Conservation (phyloP, 2,888 invertebrate genomes). For the Xestia c-nigrum region DNA sequence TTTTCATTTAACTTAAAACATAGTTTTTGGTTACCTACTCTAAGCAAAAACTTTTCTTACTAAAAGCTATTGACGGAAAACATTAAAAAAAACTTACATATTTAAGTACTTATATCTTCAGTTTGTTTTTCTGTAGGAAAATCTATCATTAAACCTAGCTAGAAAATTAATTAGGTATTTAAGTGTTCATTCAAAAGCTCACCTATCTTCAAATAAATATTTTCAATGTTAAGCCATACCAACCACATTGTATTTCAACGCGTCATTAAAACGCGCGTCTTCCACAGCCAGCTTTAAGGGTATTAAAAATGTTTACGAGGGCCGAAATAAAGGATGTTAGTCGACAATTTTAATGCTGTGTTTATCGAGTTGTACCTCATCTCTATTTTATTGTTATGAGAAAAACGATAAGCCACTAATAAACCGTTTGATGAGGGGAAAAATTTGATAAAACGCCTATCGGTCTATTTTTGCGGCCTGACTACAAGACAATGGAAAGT, state of each 20-base stretch:
- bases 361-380: constrained; percentile 80
- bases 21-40: not conserved
- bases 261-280: constrained; percentile 43
- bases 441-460: constrained; percentile 54
- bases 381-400: constrained; percentile 77
- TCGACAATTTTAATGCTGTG: constrained; percentile 77
- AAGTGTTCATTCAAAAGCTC: not conserved
- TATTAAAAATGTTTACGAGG: constrained; percentile 83
- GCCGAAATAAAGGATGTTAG: constrained; percentile 81
- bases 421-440: constrained; percentile 72
- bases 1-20: not conserved
- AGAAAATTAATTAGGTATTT: too few species aligned
- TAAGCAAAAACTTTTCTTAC: not conserved
- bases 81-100: too few species aligned
- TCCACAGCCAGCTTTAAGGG: constrained; percentile 72
- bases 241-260: not conserved
- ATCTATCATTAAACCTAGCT: not conserved
- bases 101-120: not conserved
- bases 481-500: constrained; percentile 27
- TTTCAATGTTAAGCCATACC: not conserved
- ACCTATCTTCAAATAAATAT: not conserved
- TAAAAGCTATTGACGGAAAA: not conserved
- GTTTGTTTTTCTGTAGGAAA: not conserved
- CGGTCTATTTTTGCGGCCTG: constrained; percentile 50
- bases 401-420: constrained; percentile 76